Evolutionary conservation across 2,888 invertebrate species (phyloP), one percentile per base, ranked within the genome.

Genomic region (Lumbricus terrestris): DNA sequence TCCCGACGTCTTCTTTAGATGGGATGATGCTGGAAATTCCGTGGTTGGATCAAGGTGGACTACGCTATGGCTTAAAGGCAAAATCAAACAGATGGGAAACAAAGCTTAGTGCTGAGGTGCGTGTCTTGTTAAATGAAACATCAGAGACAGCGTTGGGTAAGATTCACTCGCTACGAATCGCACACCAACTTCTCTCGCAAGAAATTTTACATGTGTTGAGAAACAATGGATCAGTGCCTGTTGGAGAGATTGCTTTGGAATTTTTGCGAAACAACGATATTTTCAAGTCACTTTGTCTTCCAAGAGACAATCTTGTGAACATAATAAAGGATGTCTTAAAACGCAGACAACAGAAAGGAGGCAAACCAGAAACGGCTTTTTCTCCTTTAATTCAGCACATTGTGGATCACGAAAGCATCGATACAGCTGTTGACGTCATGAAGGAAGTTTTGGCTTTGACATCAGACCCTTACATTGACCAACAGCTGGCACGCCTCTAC

Each of bases 381-480:
- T 93, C 93, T 5, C 93, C 93, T 20, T 83, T 93, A 18, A 92
- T 93, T 16, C 91, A 92, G 47, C 91, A 93, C 29, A 91, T 93
- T 8, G 90, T 90, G 11, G 90, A 91, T 40, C 88, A 90, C 20
- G 92, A 92, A 88, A 92, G 90, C 47, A 90, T 91, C 29, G 92
- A 93, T 15, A 91, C 85, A 33, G 93, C 93, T 34, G 91, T 92
- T 6, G 88, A 90, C 8, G 92, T 93, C 13, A 91, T 93, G 89
- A 90, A 91, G 23, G 91, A 90, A 35, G 93, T 92, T 40, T 93
- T 92, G 89, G 90, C 92, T 34, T 92, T 92, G 38, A 92, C 93
- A 37, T 89, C 92, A 23, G 93, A 93, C 90, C 92, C 93, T 15
- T 93, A 93, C 92, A 92, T 93, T 20, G 93, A 93, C 5, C 93